Conservation (phyloP, 2,888 invertebrate genomes). For the Synergus itoensis region DNA sequence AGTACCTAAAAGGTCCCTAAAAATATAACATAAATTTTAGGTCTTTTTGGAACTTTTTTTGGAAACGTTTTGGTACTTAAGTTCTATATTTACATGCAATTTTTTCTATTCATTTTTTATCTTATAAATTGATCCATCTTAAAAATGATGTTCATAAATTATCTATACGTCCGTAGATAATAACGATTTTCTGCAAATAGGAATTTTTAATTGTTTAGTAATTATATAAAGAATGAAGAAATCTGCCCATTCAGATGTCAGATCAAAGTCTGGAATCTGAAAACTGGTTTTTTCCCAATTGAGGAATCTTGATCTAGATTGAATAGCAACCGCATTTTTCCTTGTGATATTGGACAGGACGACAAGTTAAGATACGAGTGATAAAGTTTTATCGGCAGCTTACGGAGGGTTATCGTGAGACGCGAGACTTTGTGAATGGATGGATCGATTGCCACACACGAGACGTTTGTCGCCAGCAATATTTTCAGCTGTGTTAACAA, state of each 20-base stretch:
- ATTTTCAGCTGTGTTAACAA: not conserved
- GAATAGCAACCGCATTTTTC: not conserved
- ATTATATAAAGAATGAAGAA: not conserved
- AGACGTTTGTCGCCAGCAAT: not conserved
- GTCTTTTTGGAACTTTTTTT: too few relatives aligned
- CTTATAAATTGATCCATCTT: too few relatives aligned
- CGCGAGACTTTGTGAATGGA: not conserved
- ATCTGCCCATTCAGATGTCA: not conserved
- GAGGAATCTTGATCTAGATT: not conserved
- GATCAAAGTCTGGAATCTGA: not conserved
- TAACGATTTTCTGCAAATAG: too few relatives aligned
- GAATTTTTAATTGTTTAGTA: too few relatives aligned
- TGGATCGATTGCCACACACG: not conserved
- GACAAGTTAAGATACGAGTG: constrained; percentile 10
- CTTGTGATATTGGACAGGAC: not conserved
- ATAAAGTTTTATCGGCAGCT: constrained; percentile 17
- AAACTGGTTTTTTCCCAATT: not conserved
- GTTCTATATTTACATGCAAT: too few relatives aligned
- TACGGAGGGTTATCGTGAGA: not conserved
- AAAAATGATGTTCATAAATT: too few relatives aligned
- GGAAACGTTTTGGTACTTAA: too few relatives aligned
- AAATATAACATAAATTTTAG: too few relatives aligned
- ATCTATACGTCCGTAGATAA: too few relatives aligned
- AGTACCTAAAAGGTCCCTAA: too few relatives aligned
- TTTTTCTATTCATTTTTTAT: too few relatives aligned